phyloP scores from a whole-genome alignment of 2,113 vertebrate genomes.

The Melanotaenia duboulayi region DNA sequence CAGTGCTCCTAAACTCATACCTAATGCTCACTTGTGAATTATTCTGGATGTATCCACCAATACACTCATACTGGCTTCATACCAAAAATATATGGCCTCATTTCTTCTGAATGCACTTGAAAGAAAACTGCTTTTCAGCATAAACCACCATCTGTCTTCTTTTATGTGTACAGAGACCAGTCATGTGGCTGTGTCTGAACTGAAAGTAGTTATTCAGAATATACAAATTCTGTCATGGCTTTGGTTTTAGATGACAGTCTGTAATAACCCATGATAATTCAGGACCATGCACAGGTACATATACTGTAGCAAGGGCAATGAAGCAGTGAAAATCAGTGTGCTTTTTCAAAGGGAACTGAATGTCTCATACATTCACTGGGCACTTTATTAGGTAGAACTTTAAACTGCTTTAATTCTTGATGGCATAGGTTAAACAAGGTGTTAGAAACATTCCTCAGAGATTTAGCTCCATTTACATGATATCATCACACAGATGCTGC shows the following conservation, averaged over 20 bases:
- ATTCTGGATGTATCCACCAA: slow-evolving; percentile 43
- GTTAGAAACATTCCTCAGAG: too few species aligned
- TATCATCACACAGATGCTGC: too few species aligned
- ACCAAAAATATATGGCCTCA: slow-evolving; percentile 18
- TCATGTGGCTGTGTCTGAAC: rapidly evolving
- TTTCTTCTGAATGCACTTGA: not conserved
- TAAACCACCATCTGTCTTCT: not conserved
- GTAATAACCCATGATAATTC: not conserved
- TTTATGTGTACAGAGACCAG: not conserved
- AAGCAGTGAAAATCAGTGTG: not conserved
- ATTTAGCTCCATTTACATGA: too few species aligned
- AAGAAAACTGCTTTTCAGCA: slow-evolving; percentile 5
- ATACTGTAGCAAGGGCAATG: not conserved
- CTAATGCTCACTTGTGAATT: slow-evolving; percentile 37
- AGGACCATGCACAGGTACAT: slow-evolving; percentile 50
- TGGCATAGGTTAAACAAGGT: too few species aligned
- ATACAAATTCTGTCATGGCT: not conserved
- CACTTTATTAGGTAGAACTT: too few species aligned
- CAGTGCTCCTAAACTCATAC: not conserved
- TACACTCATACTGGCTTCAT: slow-evolving; percentile 6
- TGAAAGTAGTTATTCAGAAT: not conserved
- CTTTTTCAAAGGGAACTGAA: not conserved
- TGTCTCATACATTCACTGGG: too few species aligned
- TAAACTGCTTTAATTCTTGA: not conserved
- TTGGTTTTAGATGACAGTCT: not conserved